Evolutionary conservation across 2,113 vertebrate species (phyloP).

Genomic region (Tragelaphus scriptus): DNA sequence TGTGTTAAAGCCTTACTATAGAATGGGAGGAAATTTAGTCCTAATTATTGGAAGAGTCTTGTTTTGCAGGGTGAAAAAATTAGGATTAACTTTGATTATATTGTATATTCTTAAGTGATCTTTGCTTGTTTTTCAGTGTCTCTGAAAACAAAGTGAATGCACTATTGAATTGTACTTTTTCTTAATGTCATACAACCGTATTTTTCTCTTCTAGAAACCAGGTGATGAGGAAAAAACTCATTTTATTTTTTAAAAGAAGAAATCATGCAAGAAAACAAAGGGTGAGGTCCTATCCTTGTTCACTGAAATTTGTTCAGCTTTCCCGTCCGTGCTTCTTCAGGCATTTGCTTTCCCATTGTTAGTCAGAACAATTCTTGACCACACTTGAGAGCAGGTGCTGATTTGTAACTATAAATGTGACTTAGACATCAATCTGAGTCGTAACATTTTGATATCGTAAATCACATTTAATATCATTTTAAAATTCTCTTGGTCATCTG

Average conservation of each 20-base stretch:
- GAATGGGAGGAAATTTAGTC: slow-evolving; percentile 43
- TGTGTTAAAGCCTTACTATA: slow-evolving; percentile 24
- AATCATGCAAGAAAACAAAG: slow-evolving; percentile 99
- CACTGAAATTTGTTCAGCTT: slow-evolving; percentile 66
- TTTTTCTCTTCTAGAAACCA: slow-evolving; percentile 91
- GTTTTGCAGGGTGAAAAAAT: slow-evolving; percentile 61
- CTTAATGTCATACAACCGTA: slow-evolving; percentile 64
- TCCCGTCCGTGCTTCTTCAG: slow-evolving; percentile 51
- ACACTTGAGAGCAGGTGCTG: slow-evolving; percentile 7
- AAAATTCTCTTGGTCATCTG: slow-evolving; percentile 36
- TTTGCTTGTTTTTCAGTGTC: slow-evolving; percentile 64
- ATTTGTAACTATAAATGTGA: slow-evolving; percentile 4
- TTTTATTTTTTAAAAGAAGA: slow-evolving; percentile 99
- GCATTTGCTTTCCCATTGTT: slow-evolving; percentile 19
- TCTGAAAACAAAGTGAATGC: slow-evolving; percentile 37
- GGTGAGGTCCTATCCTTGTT: slow-evolving; percentile 82
- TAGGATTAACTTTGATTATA: slow-evolving; percentile 47
- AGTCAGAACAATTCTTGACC: slow-evolving; percentile 4
- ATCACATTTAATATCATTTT: slow-evolving; percentile 37
- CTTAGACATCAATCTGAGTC: slow-evolving; percentile 15
- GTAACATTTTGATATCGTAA: background rate
- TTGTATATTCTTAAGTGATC: slow-evolving; percentile 41
- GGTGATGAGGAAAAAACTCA: slow-evolving; percentile 99
- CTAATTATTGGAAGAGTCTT: slow-evolving; percentile 42
- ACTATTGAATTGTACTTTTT: slow-evolving; percentile 47